Base-by-base conservation (phyloP, 2,888 invertebrate species). In the Xestoiulus laeticollis region DNA sequence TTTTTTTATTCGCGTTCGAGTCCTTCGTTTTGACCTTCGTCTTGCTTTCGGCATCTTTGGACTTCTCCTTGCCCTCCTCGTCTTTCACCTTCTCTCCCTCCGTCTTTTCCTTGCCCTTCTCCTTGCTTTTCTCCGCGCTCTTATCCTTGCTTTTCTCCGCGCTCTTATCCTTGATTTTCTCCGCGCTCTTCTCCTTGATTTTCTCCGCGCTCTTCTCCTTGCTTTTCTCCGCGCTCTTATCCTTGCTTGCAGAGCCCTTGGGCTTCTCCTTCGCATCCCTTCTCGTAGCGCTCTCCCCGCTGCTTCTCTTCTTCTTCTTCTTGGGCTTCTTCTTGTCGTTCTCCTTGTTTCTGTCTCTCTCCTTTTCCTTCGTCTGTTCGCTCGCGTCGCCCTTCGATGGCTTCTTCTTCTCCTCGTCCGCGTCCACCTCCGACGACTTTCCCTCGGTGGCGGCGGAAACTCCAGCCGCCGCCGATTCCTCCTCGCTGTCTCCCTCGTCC, bases 381-480 rank as follows among this genome's bases (percentile, higher is more conserved):
- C 22, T 22, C 5, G 22, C 8, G 1, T 59, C 59, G 0, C 6
- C 59, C 0, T 22, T 22, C 22, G 59, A 1, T 3, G 38, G 10
- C 68, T 82, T 88, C 89, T 33, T 89, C 53, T 90, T 91, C 4
- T 90, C 90, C 12, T 89, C 88, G 85, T 87, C 90, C 78, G 84
- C 89, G 43, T 90, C 90, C 33, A 89, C 90, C 89, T 33, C 86
- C 78, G 30, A 43, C 22, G 26, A 10, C 85, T 87, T 91, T 90
- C 5, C 91, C 89, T 26, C 91, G 91, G 88, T 90, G 91, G 30
- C 91, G 91, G 26, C 90, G 89, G 22, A 53, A 53, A 19, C 12
- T 8, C 8, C 22, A 22, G 53, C 53, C 4, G 53, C 4, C 4
- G 53, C 19, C 1, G 19, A 16, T 5, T 59, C 59, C 90, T 38